Percentiles rank a stretch among this genome's conserved stretches.
These are phyloP conservation scores for Tetragonula clypearis DNA, from an alignment of 1,140 invertebrate species.

Conservation along the genomic window DNA sequence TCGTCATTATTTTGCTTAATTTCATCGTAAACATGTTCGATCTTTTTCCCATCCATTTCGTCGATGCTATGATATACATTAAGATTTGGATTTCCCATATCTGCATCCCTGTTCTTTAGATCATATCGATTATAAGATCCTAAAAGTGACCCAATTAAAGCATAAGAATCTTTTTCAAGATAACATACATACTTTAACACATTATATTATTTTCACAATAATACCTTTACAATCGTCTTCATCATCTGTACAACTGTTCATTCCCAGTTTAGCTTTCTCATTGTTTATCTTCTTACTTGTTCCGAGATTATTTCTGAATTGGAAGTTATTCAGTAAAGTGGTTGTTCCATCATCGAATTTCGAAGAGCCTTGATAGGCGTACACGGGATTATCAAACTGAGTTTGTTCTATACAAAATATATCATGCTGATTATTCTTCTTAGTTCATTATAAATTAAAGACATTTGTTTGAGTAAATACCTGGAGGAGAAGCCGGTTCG, in stretches of 20 bases:
- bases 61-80: conserved; percentile 91
- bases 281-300: conserved; percentile 82
- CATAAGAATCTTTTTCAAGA: neutral
- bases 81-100: conserved; percentile 90
- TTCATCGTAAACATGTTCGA: conserved; percentile 95
- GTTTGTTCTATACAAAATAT: conserved; percentile 85
- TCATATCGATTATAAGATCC: conserved; percentile 79
- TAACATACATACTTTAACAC: too few relatives aligned
- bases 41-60: conserved; percentile 86
- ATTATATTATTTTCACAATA: conserved; percentile 51
- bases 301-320: conserved; percentile 87
- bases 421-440: neutral
- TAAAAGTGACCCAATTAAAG: neutral
- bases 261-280: conserved; percentile 72
- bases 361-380: conserved; percentile 87
- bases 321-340: conserved; percentile 83
- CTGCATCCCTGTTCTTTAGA: conserved; percentile 91
- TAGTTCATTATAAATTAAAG: neutral
- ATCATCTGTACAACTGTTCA: conserved; percentile 74
- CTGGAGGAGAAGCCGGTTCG: conserved; percentile 86
- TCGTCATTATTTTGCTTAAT: conserved; percentile 92
- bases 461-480: conserved; percentile 72
- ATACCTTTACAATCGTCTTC: conserved; percentile 81
- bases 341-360: conserved; percentile 83
- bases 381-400: conserved; percentile 96